phyloP scores from a whole-genome alignment of 2,113 vertebrate species.

The Muntiacus reevesi region DNA sequence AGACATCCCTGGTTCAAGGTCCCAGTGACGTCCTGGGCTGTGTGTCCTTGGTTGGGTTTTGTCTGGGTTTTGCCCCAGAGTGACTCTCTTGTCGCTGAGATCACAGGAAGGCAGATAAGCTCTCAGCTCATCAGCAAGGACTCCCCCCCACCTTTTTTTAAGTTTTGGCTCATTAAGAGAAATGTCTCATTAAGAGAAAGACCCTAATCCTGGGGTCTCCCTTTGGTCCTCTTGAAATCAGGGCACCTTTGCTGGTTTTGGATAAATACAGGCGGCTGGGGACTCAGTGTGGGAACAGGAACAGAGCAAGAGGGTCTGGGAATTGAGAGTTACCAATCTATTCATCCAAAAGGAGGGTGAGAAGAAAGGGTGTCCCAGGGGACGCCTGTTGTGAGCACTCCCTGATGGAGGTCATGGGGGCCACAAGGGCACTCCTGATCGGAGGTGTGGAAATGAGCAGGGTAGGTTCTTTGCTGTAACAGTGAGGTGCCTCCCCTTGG shows the following conservation, averaged over 20 bases:
- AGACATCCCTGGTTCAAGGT: not conserved
- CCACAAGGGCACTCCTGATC: not conserved
- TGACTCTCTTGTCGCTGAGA: not conserved
- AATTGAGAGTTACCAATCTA: not conserved
- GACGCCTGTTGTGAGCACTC: too few relatives aligned
- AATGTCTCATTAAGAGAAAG: not conserved
- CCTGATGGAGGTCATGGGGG: not conserved
- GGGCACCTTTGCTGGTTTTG: not conserved
- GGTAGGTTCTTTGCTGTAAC: not conserved
- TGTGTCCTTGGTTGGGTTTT: not conserved
- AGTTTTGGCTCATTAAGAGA: not conserved
- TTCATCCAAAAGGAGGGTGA: not conserved
- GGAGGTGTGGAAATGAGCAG: not conserved
- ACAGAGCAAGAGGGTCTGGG: not conserved
- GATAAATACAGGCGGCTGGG: not conserved
- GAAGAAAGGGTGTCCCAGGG: not conserved
- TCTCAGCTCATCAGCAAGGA: not conserved
- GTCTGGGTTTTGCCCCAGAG: not conserved
- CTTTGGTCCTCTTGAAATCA: not conserved
- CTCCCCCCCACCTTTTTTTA: not conserved
- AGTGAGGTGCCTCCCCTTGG: not conserved
- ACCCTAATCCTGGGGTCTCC: not conserved
- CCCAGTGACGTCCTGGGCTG: not conserved
- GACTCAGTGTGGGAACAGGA: not conserved
- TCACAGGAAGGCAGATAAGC: not conserved